phyloP scores from a whole-genome alignment of 2,797 vertebrate species.

The Allobates femoralis region DNA sequence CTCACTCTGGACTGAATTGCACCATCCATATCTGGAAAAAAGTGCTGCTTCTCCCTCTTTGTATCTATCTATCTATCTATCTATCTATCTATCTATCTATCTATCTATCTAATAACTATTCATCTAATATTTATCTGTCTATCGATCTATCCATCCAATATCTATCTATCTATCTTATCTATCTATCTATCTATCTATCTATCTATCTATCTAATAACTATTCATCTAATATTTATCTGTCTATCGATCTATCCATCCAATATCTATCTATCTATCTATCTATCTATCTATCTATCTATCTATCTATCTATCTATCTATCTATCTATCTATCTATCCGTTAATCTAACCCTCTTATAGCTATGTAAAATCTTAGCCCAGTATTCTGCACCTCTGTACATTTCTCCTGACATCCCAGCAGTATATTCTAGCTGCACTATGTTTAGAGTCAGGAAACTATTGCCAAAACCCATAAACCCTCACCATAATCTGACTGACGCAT shows the following conservation, averaged over 20 bases:
- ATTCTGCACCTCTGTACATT: neutral
- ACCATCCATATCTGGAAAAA: too few relatives aligned
- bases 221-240: neutral
- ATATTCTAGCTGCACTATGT: neutral
- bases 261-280: neutral
- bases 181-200: neutral
- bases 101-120: neutral
- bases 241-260: neutral
- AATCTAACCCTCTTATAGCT: neutral
- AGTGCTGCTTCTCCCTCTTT: neutral
- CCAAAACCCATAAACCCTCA: constrained; percentile 5
- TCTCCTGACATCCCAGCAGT: neutral
- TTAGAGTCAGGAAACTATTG: constrained; percentile 12
- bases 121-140: neutral
- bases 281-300: neutral
- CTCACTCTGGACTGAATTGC: too few relatives aligned
- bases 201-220: neutral
- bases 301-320: neutral
- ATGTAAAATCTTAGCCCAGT: neutral
- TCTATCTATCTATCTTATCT: neutral
- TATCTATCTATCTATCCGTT: neutral
- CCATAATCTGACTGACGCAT: constrained; percentile 18
- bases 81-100: neutral
- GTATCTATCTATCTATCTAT: constrained; percentile 3
- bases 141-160: neutral